Conservation (phyloP, 2,113 vertebrate genomes). For the Accipiter cooperii region DNA sequence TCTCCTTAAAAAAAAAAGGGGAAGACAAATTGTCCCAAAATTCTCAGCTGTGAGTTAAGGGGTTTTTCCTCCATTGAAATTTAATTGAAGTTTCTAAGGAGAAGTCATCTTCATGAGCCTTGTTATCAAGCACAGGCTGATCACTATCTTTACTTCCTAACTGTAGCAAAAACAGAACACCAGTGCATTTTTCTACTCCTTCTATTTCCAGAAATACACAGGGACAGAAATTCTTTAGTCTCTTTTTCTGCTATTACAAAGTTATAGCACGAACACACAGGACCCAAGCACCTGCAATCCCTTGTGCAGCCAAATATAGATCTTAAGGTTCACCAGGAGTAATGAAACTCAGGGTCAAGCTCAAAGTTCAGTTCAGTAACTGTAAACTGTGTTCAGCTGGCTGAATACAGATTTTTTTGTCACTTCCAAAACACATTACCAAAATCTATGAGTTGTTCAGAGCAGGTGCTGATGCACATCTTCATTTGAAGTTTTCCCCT, state of each 20-base stretch:
- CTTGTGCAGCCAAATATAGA: neutral
- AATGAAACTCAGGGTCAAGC: neutral
- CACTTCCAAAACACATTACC: neutral
- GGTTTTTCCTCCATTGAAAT: neutral
- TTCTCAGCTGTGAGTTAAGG: neutral
- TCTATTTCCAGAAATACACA: neutral
- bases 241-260: neutral
- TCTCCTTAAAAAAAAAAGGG: neutral
- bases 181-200: neutral
- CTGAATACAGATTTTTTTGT: neutral
- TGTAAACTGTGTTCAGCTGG: neutral
- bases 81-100: neutral
- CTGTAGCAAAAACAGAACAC: neutral
- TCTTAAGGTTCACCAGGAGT: neutral
- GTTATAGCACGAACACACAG: neutral
- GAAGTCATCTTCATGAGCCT: neutral
- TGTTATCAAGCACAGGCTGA: neutral
- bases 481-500: neutral
- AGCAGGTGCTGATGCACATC: neutral
- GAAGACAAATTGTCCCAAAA: neutral
- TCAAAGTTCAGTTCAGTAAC: conserved; percentile 2
- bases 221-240: neutral
- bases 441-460: neutral
- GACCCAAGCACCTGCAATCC: neutral
- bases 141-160: neutral